Percentiles rank a stretch among this genome's conserved stretches.
Evolutionary conservation across 2,888 invertebrate species (phyloP).

Genomic region (Halictus quadricinctus): DNA sequence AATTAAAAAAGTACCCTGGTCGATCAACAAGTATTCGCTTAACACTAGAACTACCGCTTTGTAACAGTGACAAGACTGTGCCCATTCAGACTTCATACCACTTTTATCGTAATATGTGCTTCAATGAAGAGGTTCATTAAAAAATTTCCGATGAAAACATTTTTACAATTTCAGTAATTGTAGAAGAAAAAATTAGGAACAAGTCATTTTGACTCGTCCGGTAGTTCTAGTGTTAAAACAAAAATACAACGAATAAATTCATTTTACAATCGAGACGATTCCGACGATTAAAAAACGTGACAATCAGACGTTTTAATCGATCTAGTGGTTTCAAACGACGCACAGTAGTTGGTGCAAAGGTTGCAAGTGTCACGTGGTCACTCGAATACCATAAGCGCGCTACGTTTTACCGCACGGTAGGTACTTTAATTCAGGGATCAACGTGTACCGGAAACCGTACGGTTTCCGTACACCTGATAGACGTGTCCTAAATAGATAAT

Average conservation of each 20-base stretch:
- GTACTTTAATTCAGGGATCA: not conserved
- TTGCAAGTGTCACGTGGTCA: not conserved
- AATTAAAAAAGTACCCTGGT: not conserved
- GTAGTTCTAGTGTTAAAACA: no score
- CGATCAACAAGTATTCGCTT: not conserved
- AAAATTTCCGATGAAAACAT: no score
- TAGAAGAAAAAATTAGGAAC: no score
- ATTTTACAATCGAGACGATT: not conserved
- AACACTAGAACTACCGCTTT: no score
- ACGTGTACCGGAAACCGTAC: constrained; percentile 13
- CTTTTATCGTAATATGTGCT: no score
- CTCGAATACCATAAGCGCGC: not conserved
- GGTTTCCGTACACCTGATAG: no score
- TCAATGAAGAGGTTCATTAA: no score
- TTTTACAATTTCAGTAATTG: no score
- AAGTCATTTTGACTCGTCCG: no score
- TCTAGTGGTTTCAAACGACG: not conserved
- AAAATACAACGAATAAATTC: not conserved
- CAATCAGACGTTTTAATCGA: not conserved
- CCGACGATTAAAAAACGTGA: not conserved
- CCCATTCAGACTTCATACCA: no score
- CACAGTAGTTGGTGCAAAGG: not conserved
- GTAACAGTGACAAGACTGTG: no score
- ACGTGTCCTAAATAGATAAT: constrained; percentile 5
- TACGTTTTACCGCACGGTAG: not conserved